phyloP scores from a whole-genome alignment of 2,797 vertebrate species.

The Spatula clypeata region DNA sequence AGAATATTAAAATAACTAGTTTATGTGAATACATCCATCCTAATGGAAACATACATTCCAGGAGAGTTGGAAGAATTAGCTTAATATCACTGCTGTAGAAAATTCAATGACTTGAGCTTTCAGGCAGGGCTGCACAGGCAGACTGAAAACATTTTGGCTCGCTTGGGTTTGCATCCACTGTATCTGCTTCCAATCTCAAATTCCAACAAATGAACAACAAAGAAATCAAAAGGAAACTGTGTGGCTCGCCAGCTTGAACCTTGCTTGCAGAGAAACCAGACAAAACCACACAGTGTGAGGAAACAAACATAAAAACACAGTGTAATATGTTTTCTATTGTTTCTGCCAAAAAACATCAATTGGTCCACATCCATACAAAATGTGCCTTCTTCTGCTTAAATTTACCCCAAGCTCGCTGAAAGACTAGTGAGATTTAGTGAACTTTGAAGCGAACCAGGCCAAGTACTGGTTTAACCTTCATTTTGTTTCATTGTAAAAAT shows the following conservation, averaged over 20 bases:
- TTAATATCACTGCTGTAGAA: conserved; percentile 48
- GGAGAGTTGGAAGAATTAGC: conserved; percentile 64
- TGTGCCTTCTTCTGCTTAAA: conserved; percentile 36
- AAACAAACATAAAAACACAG: conserved; percentile 73
- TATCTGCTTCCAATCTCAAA: conserved; percentile 75
- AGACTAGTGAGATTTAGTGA: neutral
- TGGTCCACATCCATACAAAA: conserved; percentile 61
- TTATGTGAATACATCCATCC: conserved; percentile 61
- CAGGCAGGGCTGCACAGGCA: conserved; percentile 53
- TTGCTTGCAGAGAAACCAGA: conserved; percentile 74
- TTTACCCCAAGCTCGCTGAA: neutral
- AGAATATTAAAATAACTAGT: conserved; percentile 67
- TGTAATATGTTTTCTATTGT: conserved; percentile 69
- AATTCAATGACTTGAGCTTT: conserved; percentile 66
- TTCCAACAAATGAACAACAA: conserved; percentile 75
- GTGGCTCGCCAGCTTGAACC: conserved; percentile 74
- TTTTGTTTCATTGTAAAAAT: neutral
- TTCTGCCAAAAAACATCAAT: conserved; percentile 72
- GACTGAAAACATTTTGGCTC: conserved; percentile 68
- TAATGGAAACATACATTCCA: conserved; percentile 70
- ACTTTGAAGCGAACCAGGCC: neutral
- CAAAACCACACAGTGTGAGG: conserved; percentile 76
- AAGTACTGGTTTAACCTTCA: conserved; percentile 28
- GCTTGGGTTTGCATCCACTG: conserved; percentile 44
- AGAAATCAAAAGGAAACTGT: conserved; percentile 71